Evolutionary conservation across 2,797 vertebrate genomes (phyloP), one percentile per base, ranked within the genome.

Genomic region (Aratinga solstitialis): DNA sequence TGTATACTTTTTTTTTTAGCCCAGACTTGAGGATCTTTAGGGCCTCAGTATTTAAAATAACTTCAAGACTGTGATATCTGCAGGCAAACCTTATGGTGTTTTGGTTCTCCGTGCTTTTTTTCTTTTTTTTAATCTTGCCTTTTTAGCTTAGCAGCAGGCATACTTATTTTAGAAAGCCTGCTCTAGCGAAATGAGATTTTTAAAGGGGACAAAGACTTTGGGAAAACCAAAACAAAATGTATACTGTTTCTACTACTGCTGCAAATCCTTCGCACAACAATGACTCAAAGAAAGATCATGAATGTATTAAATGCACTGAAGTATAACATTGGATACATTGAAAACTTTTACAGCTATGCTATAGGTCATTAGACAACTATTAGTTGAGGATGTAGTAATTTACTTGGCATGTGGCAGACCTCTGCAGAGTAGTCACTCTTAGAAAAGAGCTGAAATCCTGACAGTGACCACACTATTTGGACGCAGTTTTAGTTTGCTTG

Each of bases 21-120:
- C 30, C 36, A 96, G 82, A 79, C 72, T 92, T 84, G 36, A 88
- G 51, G 45, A 80, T 78, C 62, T 59, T 96, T 36, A 76, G 32
- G 68, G 53, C 66, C 68, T 80, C 65, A 83, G 10, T 84, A 89
- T 90, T 91, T 94, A 91, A 95, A 95, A 94, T 69, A 92, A 79
- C 93, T 93, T 95, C 86, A 89, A 94, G 74, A 79, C 26, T 86
- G 85, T 89, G 59, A 12, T n/a, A 87, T 56, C 51, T 89, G 80
- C 32, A 63, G 13, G 72, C n/a, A 93, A 93, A 88, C 87, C 80
- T 92, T 85, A 89, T 80, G 74, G 83, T 87, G 68, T 87, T 93
- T 90, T 84, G 45, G 29, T 92, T 94, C 42, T 84, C 54, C 75
- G 3, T 54, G 13, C 40, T 72, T 72, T 89, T 89, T 58, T 54